phyloP scores from a whole-genome alignment of 2,113 vertebrate species.

The human (Homo sapiens) region GRCh38 chr9:76474501-76475000 shows the following conservation, averaged over 20 bases:
- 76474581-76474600: not conserved
- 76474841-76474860: not conserved
- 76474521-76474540: not conserved
- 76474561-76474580: accelerated
- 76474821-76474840: not conserved
- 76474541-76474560: not conserved
- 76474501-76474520: not conserved
- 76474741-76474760: not conserved
- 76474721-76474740: not conserved
- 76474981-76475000: no score
- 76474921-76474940: not conserved
- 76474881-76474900: not conserved
- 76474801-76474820: not conserved
- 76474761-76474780: not conserved
- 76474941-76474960: not conserved
- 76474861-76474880: not conserved
- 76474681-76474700: not conserved
- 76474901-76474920: not conserved
- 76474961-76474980: no score
- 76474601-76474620: not conserved
- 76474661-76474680: not conserved
- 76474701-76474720: not conserved
- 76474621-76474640: not conserved
- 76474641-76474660: not conserved
- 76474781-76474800: not conserved